Conservation (phyloP, 2,888 invertebrate species). For the Synanthedon formicaeformis region DNA sequence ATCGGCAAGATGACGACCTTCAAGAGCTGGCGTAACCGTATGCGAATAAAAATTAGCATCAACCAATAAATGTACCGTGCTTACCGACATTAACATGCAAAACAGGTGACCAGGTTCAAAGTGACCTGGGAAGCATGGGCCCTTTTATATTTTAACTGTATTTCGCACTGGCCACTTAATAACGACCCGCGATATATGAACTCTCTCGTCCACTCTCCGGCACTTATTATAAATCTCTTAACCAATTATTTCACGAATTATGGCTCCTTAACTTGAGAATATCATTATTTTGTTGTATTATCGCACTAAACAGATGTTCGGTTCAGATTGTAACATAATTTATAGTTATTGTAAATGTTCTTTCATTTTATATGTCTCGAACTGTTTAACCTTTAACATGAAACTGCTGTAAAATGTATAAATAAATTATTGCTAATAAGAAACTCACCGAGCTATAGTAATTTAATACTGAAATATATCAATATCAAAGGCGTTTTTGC, state of each 20-base stretch:
- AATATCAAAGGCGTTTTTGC: too few relatives aligned
- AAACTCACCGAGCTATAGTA: too few relatives aligned
- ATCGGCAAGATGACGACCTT: not conserved
- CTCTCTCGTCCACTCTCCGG: constrained; percentile 3
- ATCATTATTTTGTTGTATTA: not conserved
- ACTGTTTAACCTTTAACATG: not conserved
- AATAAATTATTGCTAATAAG: too few relatives aligned
- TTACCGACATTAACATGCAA: constrained; percentile 3
- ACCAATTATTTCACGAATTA: constrained; percentile 38
- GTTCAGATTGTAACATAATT: not conserved
- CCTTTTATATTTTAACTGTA: not conserved
- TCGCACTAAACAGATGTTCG: not conserved
- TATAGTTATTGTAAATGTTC: not conserved
- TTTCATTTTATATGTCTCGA: not conserved
- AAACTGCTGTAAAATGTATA: not conserved
- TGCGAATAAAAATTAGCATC: not conserved
- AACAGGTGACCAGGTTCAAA: constrained; percentile 5
- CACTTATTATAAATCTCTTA: constrained; percentile 29
- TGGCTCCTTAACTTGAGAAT: constrained; percentile 10
- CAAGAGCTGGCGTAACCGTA: not conserved
- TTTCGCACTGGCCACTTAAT: not conserved
- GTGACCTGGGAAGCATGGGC: constrained; percentile 1
- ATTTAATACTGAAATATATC: too few relatives aligned
- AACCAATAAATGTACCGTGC: not conserved
- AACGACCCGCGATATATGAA: not conserved